Conservation (phyloP, 1,140 invertebrate genomes). For the Atta cephalotes region DNA sequence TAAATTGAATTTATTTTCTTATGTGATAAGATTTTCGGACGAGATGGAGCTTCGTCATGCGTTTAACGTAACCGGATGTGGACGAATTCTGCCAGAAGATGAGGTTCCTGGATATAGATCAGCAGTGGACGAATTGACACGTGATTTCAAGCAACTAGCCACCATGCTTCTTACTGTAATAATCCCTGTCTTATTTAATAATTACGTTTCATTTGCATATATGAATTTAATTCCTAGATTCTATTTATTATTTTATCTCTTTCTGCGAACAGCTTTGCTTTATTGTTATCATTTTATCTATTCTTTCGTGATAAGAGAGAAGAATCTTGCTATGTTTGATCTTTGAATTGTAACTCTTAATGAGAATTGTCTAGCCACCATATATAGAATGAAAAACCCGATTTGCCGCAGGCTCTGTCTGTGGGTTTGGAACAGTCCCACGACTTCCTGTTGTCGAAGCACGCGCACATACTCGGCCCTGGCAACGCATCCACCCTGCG, state of each 20-base stretch:
- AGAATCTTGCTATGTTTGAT: background rate
- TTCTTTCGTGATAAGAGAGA: background rate
- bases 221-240: background rate
- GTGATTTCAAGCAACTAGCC: slow-evolving; percentile 90
- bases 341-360: background rate
- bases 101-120: slow-evolving; percentile 89
- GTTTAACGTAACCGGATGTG: slow-evolving; percentile 89
- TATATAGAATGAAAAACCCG: background rate
- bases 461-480: slow-evolving; percentile 88
- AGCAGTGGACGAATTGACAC: slow-evolving; percentile 88
- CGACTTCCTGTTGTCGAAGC: slow-evolving; percentile 88
- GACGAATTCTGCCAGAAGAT: slow-evolving; percentile 88
- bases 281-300: background rate
- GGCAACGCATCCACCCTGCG: slow-evolving; percentile 90
- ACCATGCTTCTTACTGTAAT: slow-evolving; percentile 86
- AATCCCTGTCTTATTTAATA: background rate
- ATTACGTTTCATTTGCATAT: background rate
- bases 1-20: background rate
- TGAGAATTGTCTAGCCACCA: background rate
- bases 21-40: slow-evolving; percentile 65
- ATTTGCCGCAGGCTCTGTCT: slow-evolving; percentile 88
- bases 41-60: slow-evolving; percentile 88
- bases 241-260: slow-evolving; percentile 7
- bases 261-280: background rate
- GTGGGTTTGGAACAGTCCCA: slow-evolving; percentile 86